Conservation (phyloP, 2,888 invertebrate genomes). For the Orchestes rusci region DNA sequence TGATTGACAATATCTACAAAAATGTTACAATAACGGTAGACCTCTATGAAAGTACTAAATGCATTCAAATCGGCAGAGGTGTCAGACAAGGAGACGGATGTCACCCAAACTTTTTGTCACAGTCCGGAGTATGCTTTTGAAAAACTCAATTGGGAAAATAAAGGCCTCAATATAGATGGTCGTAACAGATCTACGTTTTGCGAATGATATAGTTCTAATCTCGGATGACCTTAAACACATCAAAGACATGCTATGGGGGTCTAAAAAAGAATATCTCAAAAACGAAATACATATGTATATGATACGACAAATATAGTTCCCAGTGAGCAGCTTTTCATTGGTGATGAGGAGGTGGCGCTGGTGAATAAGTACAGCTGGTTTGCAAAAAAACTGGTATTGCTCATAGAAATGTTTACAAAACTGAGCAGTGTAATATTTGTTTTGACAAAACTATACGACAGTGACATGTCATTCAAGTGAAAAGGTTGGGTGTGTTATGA, state of each 20-base stretch:
- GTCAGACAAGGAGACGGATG: constrained; percentile 4
- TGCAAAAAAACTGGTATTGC: too few species aligned
- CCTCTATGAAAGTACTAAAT: constrained; percentile 2
- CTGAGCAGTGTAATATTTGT: too few species aligned
- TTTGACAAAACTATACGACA: too few species aligned
- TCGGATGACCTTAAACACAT: too few species aligned
- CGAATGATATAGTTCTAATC: too few species aligned
- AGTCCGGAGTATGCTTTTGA: constrained; percentile 1
- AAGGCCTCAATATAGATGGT: constrained; percentile 1
- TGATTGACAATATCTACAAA: constrained; percentile 2
- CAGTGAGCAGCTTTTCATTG: background rate
- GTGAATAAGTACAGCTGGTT: background rate
- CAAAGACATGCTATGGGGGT: background rate
- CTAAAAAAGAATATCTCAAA: background rate
- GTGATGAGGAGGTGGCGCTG: background rate
- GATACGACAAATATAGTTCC: background rate
- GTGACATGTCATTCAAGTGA: too few species aligned
- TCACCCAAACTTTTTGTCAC: constrained; percentile 2
- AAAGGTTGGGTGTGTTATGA: too few species aligned
- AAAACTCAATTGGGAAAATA: constrained; percentile 1
- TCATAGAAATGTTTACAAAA: too few species aligned
- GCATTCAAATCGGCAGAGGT: constrained; percentile 6
- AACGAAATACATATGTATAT: background rate
- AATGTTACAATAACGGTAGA: constrained; percentile 3
- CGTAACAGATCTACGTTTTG: constrained; percentile 2